A percentile compares a stretch with the other conserved stretches of the same genome.
phyloP scores from a whole-genome alignment of 2,797 vertebrate species.

The Eospalax fontanierii region DNA sequence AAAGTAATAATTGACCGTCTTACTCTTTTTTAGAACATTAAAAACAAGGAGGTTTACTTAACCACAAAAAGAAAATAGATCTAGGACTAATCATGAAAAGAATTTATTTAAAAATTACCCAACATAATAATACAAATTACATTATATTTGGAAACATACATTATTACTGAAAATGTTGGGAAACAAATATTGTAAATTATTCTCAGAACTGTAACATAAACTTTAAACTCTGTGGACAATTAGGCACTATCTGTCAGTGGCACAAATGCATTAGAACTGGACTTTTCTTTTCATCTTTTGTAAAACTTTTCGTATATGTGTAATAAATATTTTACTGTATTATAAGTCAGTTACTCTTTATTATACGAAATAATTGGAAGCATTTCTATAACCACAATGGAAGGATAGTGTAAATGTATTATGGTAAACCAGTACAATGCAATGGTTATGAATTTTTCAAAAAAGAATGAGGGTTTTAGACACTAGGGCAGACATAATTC shows the following conservation, averaged over 20 bases:
- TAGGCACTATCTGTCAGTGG: background rate
- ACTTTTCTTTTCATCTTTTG: background rate
- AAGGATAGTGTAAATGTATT: background rate
- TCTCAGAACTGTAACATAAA: background rate
- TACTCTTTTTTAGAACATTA: no score
- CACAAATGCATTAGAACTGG: background rate
- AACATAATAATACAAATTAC: no score
- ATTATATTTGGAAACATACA: no score
- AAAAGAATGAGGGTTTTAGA: background rate
- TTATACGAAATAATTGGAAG: background rate
- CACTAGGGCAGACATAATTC: background rate
- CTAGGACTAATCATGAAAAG: no score
- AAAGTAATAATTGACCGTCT: no score
- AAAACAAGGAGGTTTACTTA: no score
- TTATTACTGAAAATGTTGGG: no score
- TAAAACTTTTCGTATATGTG: background rate
- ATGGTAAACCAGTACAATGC: background rate
- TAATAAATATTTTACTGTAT: background rate
- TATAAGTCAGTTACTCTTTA: background rate
- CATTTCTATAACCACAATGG: background rate
- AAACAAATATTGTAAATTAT: background rate
- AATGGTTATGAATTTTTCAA: background rate
- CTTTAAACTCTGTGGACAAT: background rate
- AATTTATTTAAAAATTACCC: no score
- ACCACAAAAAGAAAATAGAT: no score